A percentile compares a stretch with the other conserved stretches of the same genome.
These are phyloP conservation scores for Rhabdomys pumilio DNA, from an alignment of 2,797 vertebrate genomes.

Conservation along the genomic window DNA sequence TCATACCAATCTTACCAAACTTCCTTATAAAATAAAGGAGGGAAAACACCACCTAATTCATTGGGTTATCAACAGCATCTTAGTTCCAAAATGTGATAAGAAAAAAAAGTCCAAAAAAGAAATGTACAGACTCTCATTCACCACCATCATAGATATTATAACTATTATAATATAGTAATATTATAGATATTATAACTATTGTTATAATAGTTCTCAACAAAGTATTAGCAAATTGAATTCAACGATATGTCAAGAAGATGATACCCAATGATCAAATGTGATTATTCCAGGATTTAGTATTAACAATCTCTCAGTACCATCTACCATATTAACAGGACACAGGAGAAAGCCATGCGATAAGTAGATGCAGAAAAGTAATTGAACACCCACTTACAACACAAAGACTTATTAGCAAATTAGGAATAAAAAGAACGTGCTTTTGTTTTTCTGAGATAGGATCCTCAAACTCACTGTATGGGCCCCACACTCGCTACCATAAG, in stretches of 20 bases:
- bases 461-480: neutral
- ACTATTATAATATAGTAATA: too few relatives aligned
- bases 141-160: neutral
- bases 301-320: neutral
- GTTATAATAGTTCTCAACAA: constrained; percentile 45
- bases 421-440: constrained; percentile 5
- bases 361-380: constrained; percentile 29
- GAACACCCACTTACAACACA: neutral
- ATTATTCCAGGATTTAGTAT: constrained; percentile 11
- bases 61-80: neutral
- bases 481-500: neutral
- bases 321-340: constrained; percentile 48
- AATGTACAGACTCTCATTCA: neutral
- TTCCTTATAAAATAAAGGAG: constrained; percentile 51
- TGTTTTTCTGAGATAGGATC: neutral
- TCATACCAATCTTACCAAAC: constrained; percentile 31
- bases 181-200: too few relatives aligned
- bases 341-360: constrained; percentile 30
- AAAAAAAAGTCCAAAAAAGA: neutral
- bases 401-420: constrained; percentile 12
- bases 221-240: constrained; percentile 29
- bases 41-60: neutral
- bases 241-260: constrained; percentile 20
- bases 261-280: constrained; percentile 11
- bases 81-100: constrained; percentile 22